A percentile compares a stretch with the other conserved stretches of the same genome.
Conservation (phyloP, 1,140 invertebrate genomes). For the Sweltsa coloradensis region DNA sequence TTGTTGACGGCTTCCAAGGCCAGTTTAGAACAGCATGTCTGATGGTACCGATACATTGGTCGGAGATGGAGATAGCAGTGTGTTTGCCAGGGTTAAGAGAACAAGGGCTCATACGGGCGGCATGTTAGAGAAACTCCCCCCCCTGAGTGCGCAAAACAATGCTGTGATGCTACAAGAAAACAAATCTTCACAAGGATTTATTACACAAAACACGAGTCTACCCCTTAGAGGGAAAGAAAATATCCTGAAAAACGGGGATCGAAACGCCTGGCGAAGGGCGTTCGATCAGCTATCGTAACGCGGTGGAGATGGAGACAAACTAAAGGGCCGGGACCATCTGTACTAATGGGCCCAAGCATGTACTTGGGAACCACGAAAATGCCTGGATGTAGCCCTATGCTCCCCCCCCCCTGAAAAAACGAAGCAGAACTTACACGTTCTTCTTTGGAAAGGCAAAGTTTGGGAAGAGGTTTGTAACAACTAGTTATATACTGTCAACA, state of each 20-base stretch:
- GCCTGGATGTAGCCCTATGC: too few relatives aligned
- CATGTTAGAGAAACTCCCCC: neutral
- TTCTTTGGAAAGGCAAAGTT: too few relatives aligned
- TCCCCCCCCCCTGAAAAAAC: too few relatives aligned
- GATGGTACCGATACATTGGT: neutral
- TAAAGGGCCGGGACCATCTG: too few relatives aligned
- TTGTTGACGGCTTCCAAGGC: neutral
- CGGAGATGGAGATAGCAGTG: neutral
- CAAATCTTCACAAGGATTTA: neutral
- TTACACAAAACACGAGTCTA: too few relatives aligned
- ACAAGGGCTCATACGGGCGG: neutral
- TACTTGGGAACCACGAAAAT: too few relatives aligned
- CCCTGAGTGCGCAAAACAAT: neutral
- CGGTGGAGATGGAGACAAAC: too few relatives aligned
- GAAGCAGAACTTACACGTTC: too few relatives aligned
- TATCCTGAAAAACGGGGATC: neutral
- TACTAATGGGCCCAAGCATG: too few relatives aligned
- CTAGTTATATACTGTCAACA: too few relatives aligned
- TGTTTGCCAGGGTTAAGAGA: neutral
- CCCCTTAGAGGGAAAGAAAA: neutral
- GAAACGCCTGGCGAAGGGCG: conserved; percentile 1
- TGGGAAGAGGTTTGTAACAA: too few relatives aligned
- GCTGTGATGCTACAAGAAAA: neutral
- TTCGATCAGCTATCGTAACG: neutral
- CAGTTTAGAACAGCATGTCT: neutral